These are phyloP conservation scores for Characodon lateralis DNA, from an alignment of 2,797 vertebrate species.

Conservation along the genomic window DNA sequence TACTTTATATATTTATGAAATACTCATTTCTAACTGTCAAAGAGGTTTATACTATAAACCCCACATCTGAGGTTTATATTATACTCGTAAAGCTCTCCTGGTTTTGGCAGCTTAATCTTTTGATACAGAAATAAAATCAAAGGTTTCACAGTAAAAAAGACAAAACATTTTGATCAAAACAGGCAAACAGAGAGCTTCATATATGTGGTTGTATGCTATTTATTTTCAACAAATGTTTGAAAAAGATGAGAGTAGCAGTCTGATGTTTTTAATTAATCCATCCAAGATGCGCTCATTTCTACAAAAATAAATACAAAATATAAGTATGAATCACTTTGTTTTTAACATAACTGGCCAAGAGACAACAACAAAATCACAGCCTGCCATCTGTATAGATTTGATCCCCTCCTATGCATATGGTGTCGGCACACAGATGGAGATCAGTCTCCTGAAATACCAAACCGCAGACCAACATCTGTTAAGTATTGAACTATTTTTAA, in stretches of 20 bases:
- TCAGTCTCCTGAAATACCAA: conserved; percentile 44
- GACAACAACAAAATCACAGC: conserved; percentile 12
- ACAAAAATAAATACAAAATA: conserved; percentile 18
- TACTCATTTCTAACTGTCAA: not conserved
- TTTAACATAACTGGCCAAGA: conserved; percentile 38
- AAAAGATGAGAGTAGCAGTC: conserved; percentile 19
- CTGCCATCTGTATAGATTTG: conserved; percentile 37
- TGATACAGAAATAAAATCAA: conserved; percentile 31
- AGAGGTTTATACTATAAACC: not conserved
- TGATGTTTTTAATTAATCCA: conserved; percentile 30
- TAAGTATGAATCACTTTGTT: conserved; percentile 48
- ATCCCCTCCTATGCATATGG: not conserved
- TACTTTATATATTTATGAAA: not conserved
- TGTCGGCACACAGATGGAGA: conserved; percentile 28
- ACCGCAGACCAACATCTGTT: conserved; percentile 60
- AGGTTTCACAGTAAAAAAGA: not conserved
- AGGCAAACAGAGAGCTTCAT: not conserved
- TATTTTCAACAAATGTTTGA: conserved; percentile 30
- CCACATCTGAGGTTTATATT: not conserved
- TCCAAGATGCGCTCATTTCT: conserved; percentile 22
- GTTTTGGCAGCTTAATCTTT: conserved; percentile 21
- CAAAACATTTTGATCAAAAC: conserved; percentile 19
- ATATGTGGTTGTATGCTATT: conserved; percentile 8
- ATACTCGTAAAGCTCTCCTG: not conserved
- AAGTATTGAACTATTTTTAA: conserved; percentile 50